A percentile compares a stretch with the other conserved stretches of the same genome.
Conservation (phyloP, 2,888 invertebrate species). For the Papilio gigon region DNA sequence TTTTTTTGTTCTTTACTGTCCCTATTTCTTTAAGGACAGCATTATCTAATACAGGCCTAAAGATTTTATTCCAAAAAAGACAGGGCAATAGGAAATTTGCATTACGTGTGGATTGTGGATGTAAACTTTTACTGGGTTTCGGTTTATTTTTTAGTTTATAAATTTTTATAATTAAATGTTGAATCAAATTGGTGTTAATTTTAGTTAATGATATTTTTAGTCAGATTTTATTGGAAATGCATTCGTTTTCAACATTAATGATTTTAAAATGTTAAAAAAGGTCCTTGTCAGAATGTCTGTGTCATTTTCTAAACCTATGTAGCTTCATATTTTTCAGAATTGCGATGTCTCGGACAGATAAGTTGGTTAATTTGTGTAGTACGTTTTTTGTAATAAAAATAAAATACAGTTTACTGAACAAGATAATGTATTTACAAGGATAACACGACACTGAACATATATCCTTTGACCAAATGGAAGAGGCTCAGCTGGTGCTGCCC, state of each 20-base stretch:
- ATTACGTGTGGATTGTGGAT: neutral
- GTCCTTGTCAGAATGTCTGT: too few species aligned
- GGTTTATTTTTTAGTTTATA: slow-evolving; percentile 22
- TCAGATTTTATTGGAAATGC: neutral
- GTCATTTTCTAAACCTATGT: neutral
- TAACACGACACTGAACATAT: too few species aligned
- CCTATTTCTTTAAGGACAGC: neutral
- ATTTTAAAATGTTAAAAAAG: too few species aligned
- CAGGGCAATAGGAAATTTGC: neutral
- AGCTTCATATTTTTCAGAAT: neutral
- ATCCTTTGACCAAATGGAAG: too few species aligned
- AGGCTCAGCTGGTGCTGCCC: too few species aligned
- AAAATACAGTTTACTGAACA: too few species aligned
- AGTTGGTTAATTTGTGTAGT: neutral
- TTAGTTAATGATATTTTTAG: neutral
- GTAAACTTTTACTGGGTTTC: slow-evolving; percentile 3
- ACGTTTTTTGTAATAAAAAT: neutral
- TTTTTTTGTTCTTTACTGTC: neutral
- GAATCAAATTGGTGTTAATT: neutral
- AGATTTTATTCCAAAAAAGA: neutral
- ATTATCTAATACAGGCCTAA: neutral
- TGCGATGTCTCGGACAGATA: neutral
- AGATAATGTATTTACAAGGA: too few species aligned
- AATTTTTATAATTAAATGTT: neutral
- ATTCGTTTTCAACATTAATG: too few species aligned